Evolutionary conservation across 2,113 vertebrate species (phyloP), one percentile per base, ranked within the genome.

Genomic region (Hipposideros armiger): DNA sequence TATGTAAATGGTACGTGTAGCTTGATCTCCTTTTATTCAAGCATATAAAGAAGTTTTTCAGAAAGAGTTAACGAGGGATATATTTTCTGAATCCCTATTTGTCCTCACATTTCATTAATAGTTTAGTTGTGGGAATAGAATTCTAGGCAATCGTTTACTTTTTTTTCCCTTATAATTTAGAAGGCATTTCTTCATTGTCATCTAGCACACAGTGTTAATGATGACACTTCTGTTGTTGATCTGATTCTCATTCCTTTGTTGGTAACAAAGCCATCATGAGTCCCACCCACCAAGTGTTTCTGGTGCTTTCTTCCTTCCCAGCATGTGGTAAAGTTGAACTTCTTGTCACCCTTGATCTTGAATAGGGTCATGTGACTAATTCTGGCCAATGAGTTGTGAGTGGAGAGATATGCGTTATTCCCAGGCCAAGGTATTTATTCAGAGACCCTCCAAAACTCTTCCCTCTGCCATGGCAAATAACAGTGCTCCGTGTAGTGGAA

Each of bases 21-120:
- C 60, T 82, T 40, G 50, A 52, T 76, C 16, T 89, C 42, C 42
- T 86, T 88, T 83, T 90, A 90, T 69, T 84, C 45, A 50, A 91
- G 30, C n/a, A 91, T 30, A 45, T 47, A 67, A 84, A 54, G 13
- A 85, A 45, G 30, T 26, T 77, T 95, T 22, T 36, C 45, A 89
- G 42, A 69, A 93, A 62, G 30, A 84, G 64, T 76, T 52, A 69
- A 45, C 54, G 54, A 32, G n/a, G 64, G 15, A 62, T 72, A 32
- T 72, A n/a, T 78, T 85, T 93, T 32, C 47, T 50, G 81, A 90
- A 84, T 93, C 24, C 17, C 36, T 93, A 7, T 22, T 66, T 24
- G 11, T 90, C 66, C 16, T 67, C 56, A 73, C 24, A 19, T 52
- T 89, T 67, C 54, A 56, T 64, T n/a, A 76, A 60, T 60, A 69